Base-by-base conservation (phyloP, 2,888 invertebrate genomes). In the Netelia melanura region DNA sequence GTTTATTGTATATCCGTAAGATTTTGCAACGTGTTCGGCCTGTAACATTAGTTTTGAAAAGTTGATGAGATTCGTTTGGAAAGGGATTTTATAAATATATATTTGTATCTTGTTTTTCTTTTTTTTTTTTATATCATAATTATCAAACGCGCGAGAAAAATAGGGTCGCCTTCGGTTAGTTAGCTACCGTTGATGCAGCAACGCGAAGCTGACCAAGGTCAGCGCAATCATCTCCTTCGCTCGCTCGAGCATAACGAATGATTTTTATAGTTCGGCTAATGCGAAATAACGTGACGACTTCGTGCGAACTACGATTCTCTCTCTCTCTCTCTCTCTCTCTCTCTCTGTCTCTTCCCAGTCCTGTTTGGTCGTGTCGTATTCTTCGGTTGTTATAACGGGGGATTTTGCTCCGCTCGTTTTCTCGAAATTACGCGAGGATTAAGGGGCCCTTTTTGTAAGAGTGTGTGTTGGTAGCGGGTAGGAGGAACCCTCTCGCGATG, bases 141-240 rank as follows among this genome's bases (percentile, higher is more conserved):
- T 38, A 38, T 38, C 38, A 38, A 38, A 38, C 38, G 38, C 38
- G 38, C 44, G 72, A 65, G 72, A 54, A 38, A 56, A 80, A 81
- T 86, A 84, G 86, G 84, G 86, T 84, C 86, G 79, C 81, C 5
- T 30, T 80, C 48, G 56, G 68, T 83, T 62, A 62, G 67, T 68
- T 62, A 44, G 88, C 88, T 86, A 86, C 89, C 85, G 86, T 87
- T 84, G 88, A 84, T 83, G 87, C 90, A 88, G 76, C 81, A 86
- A 85, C 88, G 89, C 83, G 86, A 88, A 88, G 83, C 87, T 78
- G 77, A 38, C 86, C 91, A 90, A 91, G 91, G 91, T 91, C 90
- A 89, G 72, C 81, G 88, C 89, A 89, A 91, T 91, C 89, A 90
- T 91, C 90, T 89, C 87, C 87, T 87, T 89, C 87, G 87, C 86